A percentile compares a stretch with the other conserved stretches of the same genome.
phyloP scores from a whole-genome alignment of 1,140 invertebrate species.

The Calliphora vicina region DNA sequence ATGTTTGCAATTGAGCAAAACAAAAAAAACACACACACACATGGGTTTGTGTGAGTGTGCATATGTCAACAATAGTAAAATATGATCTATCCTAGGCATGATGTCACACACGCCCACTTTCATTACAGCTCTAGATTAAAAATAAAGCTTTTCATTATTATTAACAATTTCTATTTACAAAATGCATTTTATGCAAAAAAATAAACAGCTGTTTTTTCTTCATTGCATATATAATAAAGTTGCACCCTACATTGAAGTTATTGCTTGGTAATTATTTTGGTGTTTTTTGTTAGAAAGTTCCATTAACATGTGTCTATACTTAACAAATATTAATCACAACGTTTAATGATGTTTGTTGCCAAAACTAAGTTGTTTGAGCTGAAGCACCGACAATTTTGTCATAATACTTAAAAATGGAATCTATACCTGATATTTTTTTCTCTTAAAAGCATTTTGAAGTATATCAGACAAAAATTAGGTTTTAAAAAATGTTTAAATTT shows the following conservation, averaged over 20 bases:
- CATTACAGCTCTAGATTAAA: conserved; percentile 19
- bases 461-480: no score
- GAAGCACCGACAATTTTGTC: no score
- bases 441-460: no score
- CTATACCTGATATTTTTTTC: no score
- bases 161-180: not conserved
- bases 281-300: no score
- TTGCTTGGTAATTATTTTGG: no score
- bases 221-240: not conserved
- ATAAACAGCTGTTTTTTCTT: not conserved
- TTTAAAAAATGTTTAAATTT: no score
- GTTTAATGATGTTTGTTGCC: no score
- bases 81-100: conserved; percentile 17
- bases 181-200: not conserved
- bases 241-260: not conserved
- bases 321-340: no score
- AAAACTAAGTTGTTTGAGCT: no score
- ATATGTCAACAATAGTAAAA: conserved; percentile 16
- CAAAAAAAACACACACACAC: conserved; percentile 15
- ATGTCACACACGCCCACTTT: conserved; percentile 34
- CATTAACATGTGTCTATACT: no score
- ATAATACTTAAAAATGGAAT: no score
- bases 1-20: not conserved
- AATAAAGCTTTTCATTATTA: conserved; percentile 5
- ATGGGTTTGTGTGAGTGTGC: not conserved